phyloP scores from a whole-genome alignment of 2,797 vertebrate species.

The Limosa lapponica region DNA sequence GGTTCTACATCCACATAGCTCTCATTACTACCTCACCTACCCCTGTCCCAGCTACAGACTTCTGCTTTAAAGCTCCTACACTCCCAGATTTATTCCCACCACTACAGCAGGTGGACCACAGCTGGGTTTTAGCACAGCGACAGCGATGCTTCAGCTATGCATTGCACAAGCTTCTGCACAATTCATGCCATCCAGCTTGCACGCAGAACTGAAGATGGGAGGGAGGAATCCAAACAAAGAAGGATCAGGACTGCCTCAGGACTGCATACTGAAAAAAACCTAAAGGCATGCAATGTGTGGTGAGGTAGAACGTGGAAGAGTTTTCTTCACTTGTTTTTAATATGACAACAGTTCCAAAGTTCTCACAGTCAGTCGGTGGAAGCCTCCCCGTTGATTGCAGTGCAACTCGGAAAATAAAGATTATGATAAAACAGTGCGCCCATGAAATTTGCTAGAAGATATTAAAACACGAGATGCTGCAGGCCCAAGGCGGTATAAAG shows the following conservation, averaged over 20 bases:
- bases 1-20: neutral
- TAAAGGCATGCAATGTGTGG: neutral
- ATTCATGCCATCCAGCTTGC: neutral
- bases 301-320: neutral
- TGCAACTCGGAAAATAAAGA: neutral
- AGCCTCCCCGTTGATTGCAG: neutral
- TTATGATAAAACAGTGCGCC: neutral
- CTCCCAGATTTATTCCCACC: neutral
- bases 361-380: neutral
- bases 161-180: neutral
- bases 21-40: neutral
- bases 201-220: neutral
- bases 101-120: neutral
- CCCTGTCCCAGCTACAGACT: neutral
- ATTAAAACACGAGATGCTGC: neutral
- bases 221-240: neutral
- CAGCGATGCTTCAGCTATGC: neutral
- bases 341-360: neutral
- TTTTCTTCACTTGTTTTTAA: neutral
- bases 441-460: neutral
- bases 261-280: neutral
- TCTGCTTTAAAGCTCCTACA: neutral
- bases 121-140: neutral
- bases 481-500: neutral
- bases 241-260: neutral